These are phyloP conservation scores for Nomia melanderi DNA, from an alignment of 1,140 invertebrate genomes.

Conservation along the genomic window DNA sequence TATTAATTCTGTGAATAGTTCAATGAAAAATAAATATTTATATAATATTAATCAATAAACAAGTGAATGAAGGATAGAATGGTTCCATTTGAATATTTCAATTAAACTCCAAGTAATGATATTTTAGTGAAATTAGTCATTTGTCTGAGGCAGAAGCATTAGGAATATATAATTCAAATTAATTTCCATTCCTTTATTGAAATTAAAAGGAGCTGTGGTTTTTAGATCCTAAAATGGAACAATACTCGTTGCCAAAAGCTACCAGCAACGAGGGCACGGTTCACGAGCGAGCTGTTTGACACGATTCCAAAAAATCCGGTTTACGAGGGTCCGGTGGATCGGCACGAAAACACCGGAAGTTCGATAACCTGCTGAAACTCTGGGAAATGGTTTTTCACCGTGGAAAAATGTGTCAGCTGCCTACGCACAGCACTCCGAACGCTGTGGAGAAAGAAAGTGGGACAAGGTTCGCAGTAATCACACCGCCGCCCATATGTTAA, in stretches of 20 bases:
- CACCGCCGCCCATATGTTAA: conserved; percentile 48
- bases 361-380: conserved; percentile 3
- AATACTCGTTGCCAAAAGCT: not conserved
- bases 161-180: no score
- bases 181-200: no score
- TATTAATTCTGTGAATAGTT: no score
- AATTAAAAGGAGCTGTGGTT: no score
- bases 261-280: not conserved
- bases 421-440: not conserved
- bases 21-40: no score
- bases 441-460: conserved; percentile 40
- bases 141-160: no score
- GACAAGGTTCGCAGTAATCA: conserved; percentile 61
- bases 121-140: no score
- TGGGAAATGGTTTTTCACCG: conserved; percentile 22
- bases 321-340: not conserved
- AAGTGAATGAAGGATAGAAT: no score
- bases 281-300: not conserved
- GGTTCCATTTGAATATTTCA: no score
- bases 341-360: not conserved
- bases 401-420: conserved; percentile 38
- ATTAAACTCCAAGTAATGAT: no score
- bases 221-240: no score
- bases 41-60: no score
- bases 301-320: not conserved